Percentiles rank a stretch among this genome's conserved stretches.
Evolutionary conservation across 2,797 vertebrate species (phyloP).

Genomic region (Sebastes cheni): DNA sequence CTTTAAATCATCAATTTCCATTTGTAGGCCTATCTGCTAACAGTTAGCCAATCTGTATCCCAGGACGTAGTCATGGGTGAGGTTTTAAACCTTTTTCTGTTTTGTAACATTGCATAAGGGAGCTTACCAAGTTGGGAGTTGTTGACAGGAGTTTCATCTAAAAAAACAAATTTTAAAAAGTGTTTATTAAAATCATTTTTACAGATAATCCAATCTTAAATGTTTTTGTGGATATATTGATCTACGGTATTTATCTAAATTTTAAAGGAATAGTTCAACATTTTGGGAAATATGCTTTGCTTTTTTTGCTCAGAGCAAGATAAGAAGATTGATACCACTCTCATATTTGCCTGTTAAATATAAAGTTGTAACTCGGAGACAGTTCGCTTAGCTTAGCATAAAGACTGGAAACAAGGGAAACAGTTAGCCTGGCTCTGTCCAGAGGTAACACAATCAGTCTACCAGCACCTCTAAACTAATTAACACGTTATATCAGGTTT

Average conservation of each 20-base stretch:
- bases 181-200: neutral
- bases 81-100: neutral
- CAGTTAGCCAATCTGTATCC: too few species aligned
- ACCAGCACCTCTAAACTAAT: neutral
- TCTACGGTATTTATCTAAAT: fast-evolving
- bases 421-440: neutral
- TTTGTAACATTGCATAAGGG: neutral
- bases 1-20: slow-evolving; percentile 4
- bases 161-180: slow-evolving; percentile 44
- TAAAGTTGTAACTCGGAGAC: too few species aligned
- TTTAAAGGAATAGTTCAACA: neutral
- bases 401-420: neutral
- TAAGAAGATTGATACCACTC: neutral
- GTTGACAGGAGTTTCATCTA: slow-evolving; percentile 94
- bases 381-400: neutral
- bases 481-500: neutral
- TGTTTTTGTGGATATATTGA: neutral
- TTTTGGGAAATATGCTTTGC: neutral
- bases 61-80: neutral
- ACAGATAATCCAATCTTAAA: neutral
- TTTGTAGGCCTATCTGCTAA: neutral
- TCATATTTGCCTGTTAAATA: neutral
- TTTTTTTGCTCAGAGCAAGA: neutral
- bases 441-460: neutral
- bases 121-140: slow-evolving; percentile 95